phyloP scores from a whole-genome alignment of 2,113 vertebrate genomes.

The Peromyscus californicus region DNA sequence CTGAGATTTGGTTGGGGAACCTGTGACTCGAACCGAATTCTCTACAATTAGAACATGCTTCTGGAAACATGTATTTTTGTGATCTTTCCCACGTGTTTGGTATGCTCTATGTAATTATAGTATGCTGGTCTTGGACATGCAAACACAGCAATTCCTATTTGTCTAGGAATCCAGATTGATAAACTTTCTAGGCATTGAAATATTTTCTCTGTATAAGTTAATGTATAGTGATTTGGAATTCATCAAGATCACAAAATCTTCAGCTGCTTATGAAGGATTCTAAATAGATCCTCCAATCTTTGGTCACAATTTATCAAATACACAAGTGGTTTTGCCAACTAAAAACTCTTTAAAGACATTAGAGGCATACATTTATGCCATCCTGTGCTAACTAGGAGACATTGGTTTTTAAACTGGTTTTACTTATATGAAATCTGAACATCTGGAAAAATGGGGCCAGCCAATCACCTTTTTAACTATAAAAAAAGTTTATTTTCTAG shows the following conservation, averaged over 20 bases:
- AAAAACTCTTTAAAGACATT: slow-evolving; percentile 54
- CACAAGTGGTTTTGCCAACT: not conserved
- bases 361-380: not conserved
- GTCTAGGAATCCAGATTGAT: slow-evolving; percentile 44
- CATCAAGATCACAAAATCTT: slow-evolving; percentile 55
- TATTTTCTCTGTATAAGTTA: slow-evolving; percentile 45
- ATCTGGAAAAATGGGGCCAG: slow-evolving; percentile 11
- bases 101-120: not conserved
- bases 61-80: not conserved
- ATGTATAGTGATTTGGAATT: slow-evolving; percentile 45
- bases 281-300: slow-evolving; percentile 56
- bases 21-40: not conserved
- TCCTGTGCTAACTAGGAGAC: slow-evolving; percentile 48
- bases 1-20: not conserved
- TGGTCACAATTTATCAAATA: slow-evolving; percentile 24
- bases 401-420: slow-evolving; percentile 65
- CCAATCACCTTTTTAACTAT: not conserved
- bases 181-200: slow-evolving; percentile 65
- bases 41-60: not conserved
- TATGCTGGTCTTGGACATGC: not conserved
- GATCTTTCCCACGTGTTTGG: slow-evolving; percentile 43
- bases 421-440: not conserved
- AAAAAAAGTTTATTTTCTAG: not conserved
- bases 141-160: slow-evolving; percentile 48
- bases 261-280: slow-evolving; percentile 22